Conservation (phyloP, 2,113 vertebrate species). For the Trogon melanurus region DNA sequence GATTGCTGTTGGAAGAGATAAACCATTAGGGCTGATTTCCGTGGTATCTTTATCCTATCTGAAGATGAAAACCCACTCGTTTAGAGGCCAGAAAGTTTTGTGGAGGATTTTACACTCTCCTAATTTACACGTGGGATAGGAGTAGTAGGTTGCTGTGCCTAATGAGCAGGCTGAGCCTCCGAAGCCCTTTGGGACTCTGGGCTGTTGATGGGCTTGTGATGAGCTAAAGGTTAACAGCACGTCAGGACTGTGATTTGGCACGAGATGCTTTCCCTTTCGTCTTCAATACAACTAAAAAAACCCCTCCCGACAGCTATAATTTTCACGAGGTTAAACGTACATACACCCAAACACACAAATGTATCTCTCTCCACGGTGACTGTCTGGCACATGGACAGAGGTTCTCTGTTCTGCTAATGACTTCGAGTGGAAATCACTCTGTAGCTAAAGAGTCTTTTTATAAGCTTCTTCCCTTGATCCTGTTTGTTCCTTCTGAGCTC, state of each 20-base stretch:
- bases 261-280: neutral
- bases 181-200: neutral
- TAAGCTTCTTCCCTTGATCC: neutral
- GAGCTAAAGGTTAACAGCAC: neutral
- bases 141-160: neutral
- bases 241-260: neutral
- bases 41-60: neutral
- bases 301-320: neutral
- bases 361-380: neutral
- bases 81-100: neutral
- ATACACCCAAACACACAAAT: accelerated
- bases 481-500: neutral
- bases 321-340: neutral
- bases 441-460: neutral
- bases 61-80: neutral
- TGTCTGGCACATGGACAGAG: neutral
- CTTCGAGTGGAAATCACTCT: neutral
- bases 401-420: neutral
- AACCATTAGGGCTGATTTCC: neutral
- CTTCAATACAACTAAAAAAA: neutral
- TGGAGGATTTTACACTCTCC: neutral
- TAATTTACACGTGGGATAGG: accelerated
- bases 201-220: neutral
- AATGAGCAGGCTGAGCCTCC: no score
- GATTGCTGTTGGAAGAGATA: neutral